Evolutionary conservation across 2,113 vertebrate species (phyloP), one percentile per base, ranked within the genome.

Genomic region (Pedetes capensis): DNA sequence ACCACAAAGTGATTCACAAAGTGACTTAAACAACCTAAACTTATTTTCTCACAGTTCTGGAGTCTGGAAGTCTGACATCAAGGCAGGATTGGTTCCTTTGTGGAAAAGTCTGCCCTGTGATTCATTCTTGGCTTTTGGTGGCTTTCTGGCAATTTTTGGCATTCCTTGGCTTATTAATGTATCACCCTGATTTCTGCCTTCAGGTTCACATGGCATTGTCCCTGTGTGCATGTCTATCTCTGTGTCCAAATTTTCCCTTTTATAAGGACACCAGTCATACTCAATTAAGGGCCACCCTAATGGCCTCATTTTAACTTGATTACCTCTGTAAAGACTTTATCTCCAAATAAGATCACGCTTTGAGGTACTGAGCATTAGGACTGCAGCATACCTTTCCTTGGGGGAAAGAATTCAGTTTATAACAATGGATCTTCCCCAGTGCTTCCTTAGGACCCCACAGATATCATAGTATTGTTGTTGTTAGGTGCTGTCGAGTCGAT

Each of bases 251-350:
- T 78, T 72, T 64, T 34, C 2, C 8, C 6, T 80, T 90, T 64
- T 69, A 61, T 90, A 59, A 57, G 3, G 37, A 47, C 32, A 78
- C 17, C 18, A 49, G 10, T 89, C 17, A 51, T 80, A 92, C 63
- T 95, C 16, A 84, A 91, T 91, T 87, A 87, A 0, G 6, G 9
- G 39, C n/a, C 25, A 89, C n/a, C 9, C 42, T 88, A 75, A 85
- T 34, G 16, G 93, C 25, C 2, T 94, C 8, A 76, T 89, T 93
- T 93, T 94, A 93, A 85, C 59, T 87, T 72, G 8, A 75, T 75
- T 80, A 78, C 34, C 16, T 81, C 53, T 80, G 6, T 59, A 51
- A 95, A 84, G 37, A 71, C 18, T 2, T 5, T 87, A 37, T 39
- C 29, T 83, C n/a, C 71, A 79, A 78, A 84, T 88, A 89, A 93